Base-by-base conservation (phyloP, 2,113 vertebrate species). In the Nothoprocta pentlandii region DNA sequence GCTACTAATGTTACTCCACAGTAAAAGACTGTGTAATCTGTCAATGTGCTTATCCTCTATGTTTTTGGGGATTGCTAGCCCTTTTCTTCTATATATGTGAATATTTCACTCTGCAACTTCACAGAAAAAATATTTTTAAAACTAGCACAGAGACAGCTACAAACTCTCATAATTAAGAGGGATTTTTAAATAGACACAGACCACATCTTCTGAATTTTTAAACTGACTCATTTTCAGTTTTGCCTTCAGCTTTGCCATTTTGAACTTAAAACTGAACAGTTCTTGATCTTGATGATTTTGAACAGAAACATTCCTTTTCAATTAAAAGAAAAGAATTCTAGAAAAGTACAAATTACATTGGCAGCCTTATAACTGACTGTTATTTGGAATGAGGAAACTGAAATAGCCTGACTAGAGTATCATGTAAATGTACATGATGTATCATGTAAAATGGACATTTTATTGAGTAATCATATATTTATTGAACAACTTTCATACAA, bases 401-500 rank as follows among this genome's bases (percentile, higher is more conserved):
- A 22, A 88, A 83, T 25, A 82, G 8, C 0, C 1, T 28, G 4
- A 69, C 36, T 20, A 51, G 2, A 68, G 0, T 8, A 26, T 21
- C 2, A 16, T 1, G 16, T 22, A 76, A 26, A 46, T 85, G 16
- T 70, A 12, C 2, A n/a, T 81, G 6, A 39, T 39, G 36, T 39
- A 39, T 39, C 36, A 39, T 39, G 36, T 39, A 39, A 39, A 39
- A 39, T 39, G 36, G 36, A 12, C 4, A 0, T 34, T n/a, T 82
- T 89, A 53, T 12, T 47, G 56, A 61, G 12, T 23, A 1, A 49
- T 66, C 3, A 1, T 11, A 16, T 39, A 42, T 53, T 59, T 26
- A 61, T 2, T 23, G 13, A 49, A 91, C 1, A 21, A 2, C 32
- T 0, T 10, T 74, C 1, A 0, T 19, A 61, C 16, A 68, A 71